Evolutionary conservation across 2,888 invertebrate genomes (phyloP).

Genomic region (Lepeophtheirus nordmannii): DNA sequence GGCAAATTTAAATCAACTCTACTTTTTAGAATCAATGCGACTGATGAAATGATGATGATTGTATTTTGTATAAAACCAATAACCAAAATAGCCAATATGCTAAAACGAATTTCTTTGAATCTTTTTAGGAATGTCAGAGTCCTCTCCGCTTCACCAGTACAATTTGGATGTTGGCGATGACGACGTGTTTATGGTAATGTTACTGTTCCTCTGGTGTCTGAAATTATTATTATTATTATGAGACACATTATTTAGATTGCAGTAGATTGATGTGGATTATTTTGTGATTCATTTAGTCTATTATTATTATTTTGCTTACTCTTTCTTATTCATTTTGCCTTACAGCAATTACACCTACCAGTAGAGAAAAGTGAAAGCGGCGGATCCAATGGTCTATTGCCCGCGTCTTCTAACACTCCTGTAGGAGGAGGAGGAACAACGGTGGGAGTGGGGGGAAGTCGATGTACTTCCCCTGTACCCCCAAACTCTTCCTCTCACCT

Average conservation of each 20-base stretch:
- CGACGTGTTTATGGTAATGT: slow-evolving; percentile 36
- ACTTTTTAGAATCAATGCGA: background rate
- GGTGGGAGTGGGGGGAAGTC: too few relatives aligned
- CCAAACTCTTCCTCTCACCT: background rate
- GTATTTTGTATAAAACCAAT: too few relatives aligned
- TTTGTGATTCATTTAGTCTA: too few relatives aligned
- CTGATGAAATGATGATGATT: too few relatives aligned
- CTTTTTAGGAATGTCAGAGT: slow-evolving; percentile 49
- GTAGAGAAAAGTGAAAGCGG: slow-evolving; percentile 32
- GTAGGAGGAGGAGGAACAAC: background rate
- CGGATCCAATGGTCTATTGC: slow-evolving; percentile 27
- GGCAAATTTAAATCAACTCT: background rate
- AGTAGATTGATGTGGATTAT: too few relatives aligned
- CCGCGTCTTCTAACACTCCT: background rate
- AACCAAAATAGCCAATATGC: background rate
- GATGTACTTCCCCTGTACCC: background rate
- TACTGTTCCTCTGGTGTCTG: slow-evolving; percentile 7
- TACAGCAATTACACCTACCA: slow-evolving; percentile 33
- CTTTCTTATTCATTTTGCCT: slow-evolving; percentile 8
- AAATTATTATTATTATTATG: background rate
- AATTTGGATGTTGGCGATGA: slow-evolving; percentile 32
- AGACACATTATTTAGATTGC: too few relatives aligned
- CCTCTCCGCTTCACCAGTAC: slow-evolving; percentile 44
- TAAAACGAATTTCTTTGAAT: background rate
- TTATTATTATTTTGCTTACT: too few relatives aligned